phyloP scores from a whole-genome alignment of 2,888 invertebrate species.

The Eristalis tenax region DNA sequence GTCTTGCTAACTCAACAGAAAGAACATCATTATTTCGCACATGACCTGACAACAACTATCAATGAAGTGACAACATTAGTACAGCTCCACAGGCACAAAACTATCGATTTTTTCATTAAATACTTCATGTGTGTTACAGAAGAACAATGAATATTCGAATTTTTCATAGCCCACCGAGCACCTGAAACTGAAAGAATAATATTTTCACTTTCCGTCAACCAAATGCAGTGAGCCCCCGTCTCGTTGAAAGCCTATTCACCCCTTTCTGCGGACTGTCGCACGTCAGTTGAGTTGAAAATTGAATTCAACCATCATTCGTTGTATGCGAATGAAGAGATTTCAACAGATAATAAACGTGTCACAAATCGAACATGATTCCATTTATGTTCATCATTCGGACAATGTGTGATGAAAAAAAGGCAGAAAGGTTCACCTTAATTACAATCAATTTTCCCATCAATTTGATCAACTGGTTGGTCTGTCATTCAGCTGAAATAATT shows the following conservation, averaged over 20 bases:
- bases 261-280: neutral
- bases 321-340: neutral
- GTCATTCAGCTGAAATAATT: constrained; percentile 19
- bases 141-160: too few species aligned
- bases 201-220: neutral
- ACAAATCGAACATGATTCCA: neutral
- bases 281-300: neutral
- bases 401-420: neutral
- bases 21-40: neutral
- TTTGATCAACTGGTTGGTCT: neutral
- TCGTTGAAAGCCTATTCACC: neutral
- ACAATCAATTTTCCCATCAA: constrained; percentile 28
- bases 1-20: neutral
- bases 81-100: too few species aligned
- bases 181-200: too few species aligned
- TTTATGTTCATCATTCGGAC: neutral
- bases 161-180: too few species aligned
- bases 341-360: neutral
- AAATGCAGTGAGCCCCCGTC: neutral
- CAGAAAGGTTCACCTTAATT: neutral
- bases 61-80: too few species aligned
- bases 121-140: too few species aligned
- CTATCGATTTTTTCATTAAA: too few species aligned
- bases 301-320: neutral
- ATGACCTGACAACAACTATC: neutral